Percentiles rank a stretch among this genome's conserved stretches.
These are phyloP conservation scores for Ornithoptera alexandrae DNA, from an alignment of 2,888 invertebrate genomes.

Conservation along the genomic window DNA sequence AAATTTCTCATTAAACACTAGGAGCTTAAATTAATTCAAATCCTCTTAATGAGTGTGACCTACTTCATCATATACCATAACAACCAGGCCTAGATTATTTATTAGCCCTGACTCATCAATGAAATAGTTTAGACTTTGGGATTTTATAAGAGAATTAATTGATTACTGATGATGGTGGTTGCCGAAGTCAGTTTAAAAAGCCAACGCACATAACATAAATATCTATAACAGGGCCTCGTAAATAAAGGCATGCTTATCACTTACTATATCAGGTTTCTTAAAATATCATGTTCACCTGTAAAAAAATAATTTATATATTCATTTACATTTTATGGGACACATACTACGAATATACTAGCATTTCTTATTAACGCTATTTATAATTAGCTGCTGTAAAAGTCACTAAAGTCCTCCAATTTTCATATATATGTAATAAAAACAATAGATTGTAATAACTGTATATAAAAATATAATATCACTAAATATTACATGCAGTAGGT, in stretches of 20 bases:
- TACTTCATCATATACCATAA: not conserved
- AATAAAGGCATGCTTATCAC: too few relatives aligned
- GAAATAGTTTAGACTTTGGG: not conserved
- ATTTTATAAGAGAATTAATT: not conserved
- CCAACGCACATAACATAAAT: too few relatives aligned
- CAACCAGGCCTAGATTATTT: not conserved
- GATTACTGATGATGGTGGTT: not conserved
- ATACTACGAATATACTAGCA: too few relatives aligned
- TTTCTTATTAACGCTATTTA: too few relatives aligned
- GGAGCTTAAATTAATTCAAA: conserved; percentile 3
- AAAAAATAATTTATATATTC: too few relatives aligned
- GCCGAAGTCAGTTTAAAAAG: not conserved
- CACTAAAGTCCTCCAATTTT: not conserved
- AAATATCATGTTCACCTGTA: too few relatives aligned
- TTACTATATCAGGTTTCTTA: too few relatives aligned
- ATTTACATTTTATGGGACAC: too few relatives aligned
- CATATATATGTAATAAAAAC: not conserved
- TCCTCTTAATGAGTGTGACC: conserved; percentile 12
- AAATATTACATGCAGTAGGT: not conserved
- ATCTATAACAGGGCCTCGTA: too few relatives aligned
- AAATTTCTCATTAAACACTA: not conserved
- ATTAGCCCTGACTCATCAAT: not conserved
- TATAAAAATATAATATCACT: not conserved
- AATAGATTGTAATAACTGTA: not conserved
- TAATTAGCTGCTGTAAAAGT: not conserved